Base-by-base conservation (phyloP, 2,797 vertebrate genomes). In the Enoplosus armatus region DNA sequence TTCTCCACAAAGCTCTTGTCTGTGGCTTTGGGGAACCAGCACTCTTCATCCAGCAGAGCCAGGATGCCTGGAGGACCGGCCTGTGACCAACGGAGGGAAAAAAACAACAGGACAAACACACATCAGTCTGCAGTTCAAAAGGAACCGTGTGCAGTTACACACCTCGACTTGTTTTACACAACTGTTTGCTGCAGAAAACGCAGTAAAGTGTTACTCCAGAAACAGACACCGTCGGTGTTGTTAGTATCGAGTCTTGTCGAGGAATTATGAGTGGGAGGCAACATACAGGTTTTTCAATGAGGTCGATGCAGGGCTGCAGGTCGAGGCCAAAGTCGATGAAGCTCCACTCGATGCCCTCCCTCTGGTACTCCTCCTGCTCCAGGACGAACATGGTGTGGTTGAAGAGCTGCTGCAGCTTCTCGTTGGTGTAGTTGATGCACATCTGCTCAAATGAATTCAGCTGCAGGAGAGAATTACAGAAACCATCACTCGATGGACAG, bases 291-390 rank as follows among this genome's bases (percentile, higher is more conserved):
- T 96, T 97, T 87, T 99, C 98, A 0, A 99, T 99, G 75, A 99
- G 96, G 72, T 99, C 98, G 15, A 99, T 99, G 93, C 98, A 99
- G 15, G 98, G 98, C 94, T 99, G 98, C 86, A 99, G 95, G 74
- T 99, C 98, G 0, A 99, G 95, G 54, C 98, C 98, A 0, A 99
- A 99, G 91, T 99, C 98, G n/a, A 99, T 99, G 94, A 99, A 99
- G 91, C 97, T 99, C 98, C 98, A 99, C 94, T 99, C 98, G 18
- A 99, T 99, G 80, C 98, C 97, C 91, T 99, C 98, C 0, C 98
- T 95, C 91, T 99, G 98, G 89, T 99, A 99, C 78, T 99, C 98
- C 90, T 99, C 98, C 92, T 99, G 98, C 95, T 99, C 98, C 94
- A 99, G 96, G 92, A 99, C 93, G 90, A 99, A 99, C 98, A 99